A percentile compares a stretch with the other conserved stretches of the same genome.
These are phyloP conservation scores for Patagioenas fasciata DNA, from an alignment of 2,113 vertebrate species.

Conservation along the genomic window DNA sequence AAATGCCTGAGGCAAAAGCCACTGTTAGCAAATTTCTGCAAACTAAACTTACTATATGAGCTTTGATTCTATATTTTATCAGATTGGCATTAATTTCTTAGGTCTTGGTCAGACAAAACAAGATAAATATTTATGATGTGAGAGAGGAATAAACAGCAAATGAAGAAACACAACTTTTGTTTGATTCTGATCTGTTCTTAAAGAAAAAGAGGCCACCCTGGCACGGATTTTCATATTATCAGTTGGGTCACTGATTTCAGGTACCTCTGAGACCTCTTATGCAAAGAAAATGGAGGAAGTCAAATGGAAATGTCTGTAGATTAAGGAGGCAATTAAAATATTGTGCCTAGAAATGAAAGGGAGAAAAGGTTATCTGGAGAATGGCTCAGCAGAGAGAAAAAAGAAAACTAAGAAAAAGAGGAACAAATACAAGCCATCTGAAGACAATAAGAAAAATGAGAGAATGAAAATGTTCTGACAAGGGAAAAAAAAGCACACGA, in stretches of 20 bases:
- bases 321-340: not conserved
- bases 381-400: not conserved
- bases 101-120: not conserved
- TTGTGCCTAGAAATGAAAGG: not conserved
- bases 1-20: not conserved
- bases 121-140: not conserved
- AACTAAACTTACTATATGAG: not conserved
- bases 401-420: not conserved
- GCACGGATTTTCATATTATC: not conserved
- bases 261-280: not conserved
- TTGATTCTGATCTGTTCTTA: not conserved
- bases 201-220: not conserved
- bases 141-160: not conserved
- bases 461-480: not conserved
- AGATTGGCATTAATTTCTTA: not conserved
- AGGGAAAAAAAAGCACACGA: rapidly evolving
- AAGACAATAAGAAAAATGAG: not conserved
- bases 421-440: not conserved
- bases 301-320: not conserved
- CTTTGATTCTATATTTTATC: not conserved
- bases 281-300: not conserved
- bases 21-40: not conserved
- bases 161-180: not conserved
- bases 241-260: not conserved
- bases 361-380: not conserved